These are phyloP conservation scores for Lichenostomus cassidix DNA, from an alignment of 2,113 vertebrate genomes.

Conservation along the genomic window DNA sequence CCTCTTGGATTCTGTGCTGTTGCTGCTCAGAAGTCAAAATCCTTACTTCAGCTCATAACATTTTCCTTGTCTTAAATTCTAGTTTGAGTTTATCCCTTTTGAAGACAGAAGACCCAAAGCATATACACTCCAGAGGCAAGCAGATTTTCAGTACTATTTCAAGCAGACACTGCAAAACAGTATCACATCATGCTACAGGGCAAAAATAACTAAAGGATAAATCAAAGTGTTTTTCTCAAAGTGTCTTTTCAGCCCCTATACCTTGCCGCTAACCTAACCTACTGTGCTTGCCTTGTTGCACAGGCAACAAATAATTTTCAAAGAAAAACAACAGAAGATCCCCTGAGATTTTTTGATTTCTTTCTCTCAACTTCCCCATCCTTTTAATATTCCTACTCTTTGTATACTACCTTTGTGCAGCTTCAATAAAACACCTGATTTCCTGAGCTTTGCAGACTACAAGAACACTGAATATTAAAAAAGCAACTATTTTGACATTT, in stretches of 20 bases:
- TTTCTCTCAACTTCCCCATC: not conserved
- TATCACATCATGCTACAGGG: not conserved
- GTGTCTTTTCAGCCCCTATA: not conserved
- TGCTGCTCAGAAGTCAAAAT: not conserved
- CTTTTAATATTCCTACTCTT: not conserved
- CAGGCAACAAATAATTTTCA: not conserved
- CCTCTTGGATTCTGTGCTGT: not conserved
- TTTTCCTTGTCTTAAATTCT: not conserved
- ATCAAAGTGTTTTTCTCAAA: not conserved
- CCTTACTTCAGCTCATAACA: not conserved
- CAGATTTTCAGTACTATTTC: not conserved
- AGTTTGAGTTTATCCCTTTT: not conserved
- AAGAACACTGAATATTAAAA: not conserved
- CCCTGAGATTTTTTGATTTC: not conserved
- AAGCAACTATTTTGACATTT: not conserved
- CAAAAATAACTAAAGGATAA: not conserved
- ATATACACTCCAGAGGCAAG: not conserved
- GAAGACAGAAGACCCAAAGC: not conserved
- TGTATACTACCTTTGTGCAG: not conserved
- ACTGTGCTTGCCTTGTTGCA: not conserved
- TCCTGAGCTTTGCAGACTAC: not conserved
- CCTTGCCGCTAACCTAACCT: not conserved
- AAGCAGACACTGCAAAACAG: not conserved
- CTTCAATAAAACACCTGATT: not conserved
- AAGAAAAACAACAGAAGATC: not conserved